Percentiles rank a stretch among this genome's conserved stretches.
Evolutionary conservation across 2,113 vertebrate species (phyloP).

Genomic region (Callionymus lyra): DNA sequence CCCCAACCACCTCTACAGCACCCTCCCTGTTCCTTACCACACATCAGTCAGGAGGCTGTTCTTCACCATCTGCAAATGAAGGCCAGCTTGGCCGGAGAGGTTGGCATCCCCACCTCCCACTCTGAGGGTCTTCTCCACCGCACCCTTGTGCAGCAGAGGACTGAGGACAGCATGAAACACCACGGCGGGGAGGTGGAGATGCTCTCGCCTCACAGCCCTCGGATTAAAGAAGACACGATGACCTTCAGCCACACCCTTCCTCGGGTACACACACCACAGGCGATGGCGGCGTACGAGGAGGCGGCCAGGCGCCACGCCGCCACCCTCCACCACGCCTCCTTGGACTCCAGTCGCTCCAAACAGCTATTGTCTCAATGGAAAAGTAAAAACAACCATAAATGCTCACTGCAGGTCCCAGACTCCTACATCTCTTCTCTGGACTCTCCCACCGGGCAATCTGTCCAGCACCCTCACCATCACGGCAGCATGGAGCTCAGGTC

Average conservation of each 20-base stretch:
- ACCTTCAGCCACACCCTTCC: constrained; percentile 97
- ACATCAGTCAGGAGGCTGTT: constrained; percentile 79
- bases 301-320: constrained; percentile 77
- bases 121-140: constrained; percentile 80
- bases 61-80: constrained; percentile 80
- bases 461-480: constrained; percentile 60
- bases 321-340: constrained; percentile 78
- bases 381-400: constrained; percentile 83
- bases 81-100: constrained; percentile 55
- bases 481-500: constrained; percentile 84
- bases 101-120: constrained; percentile 68
- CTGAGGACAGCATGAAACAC: constrained; percentile 77
- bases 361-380: constrained; percentile 97
- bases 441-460: constrained; percentile 73
- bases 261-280: constrained; percentile 76
- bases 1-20: constrained; percentile 58
- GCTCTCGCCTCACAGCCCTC: constrained; percentile 32
- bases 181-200: constrained; percentile 55
- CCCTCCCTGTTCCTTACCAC: constrained; percentile 74
- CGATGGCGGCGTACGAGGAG: constrained; percentile 76
- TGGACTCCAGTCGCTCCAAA: constrained; percentile 91
- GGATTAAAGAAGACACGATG: constrained; percentile 61
- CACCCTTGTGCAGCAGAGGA: constrained; percentile 72
- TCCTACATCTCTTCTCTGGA: constrained; percentile 59
- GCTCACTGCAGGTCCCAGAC: constrained; percentile 66